Conservation (phyloP, 2,113 vertebrate genomes). For the Corythornis madagascariensis region DNA sequence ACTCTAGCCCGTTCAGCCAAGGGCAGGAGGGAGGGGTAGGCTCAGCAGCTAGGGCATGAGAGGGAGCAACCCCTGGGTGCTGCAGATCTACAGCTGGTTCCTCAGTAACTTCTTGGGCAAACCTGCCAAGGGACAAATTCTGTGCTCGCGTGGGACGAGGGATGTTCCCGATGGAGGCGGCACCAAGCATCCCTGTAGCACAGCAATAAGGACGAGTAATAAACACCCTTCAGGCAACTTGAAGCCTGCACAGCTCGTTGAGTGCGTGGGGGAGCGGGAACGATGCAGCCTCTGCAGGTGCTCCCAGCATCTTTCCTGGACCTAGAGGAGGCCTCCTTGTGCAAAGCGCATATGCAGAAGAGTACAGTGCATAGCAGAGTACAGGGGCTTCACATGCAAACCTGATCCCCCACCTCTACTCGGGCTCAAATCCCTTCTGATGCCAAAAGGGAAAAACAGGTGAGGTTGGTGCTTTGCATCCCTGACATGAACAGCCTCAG, state of each 20-base stretch:
- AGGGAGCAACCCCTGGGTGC: background rate
- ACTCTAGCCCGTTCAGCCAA: background rate
- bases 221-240: background rate
- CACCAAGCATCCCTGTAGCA: background rate
- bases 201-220: background rate
- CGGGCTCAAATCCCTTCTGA: background rate
- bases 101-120: background rate
- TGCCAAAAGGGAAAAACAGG: background rate
- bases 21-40: background rate
- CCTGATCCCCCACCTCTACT: background rate
- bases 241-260: background rate
- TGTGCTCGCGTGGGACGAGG: background rate
- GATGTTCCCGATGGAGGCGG: background rate
- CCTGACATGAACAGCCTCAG: background rate
- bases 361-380: background rate
- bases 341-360: background rate
- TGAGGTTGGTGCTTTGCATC: background rate
- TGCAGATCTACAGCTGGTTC: background rate
- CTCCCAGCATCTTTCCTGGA: background rate
- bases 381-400: rapidly evolving
- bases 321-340: background rate
- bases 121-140: background rate
- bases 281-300: background rate
- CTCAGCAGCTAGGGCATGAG: background rate
- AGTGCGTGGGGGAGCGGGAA: background rate